Percentiles rank a stretch among this genome's conserved stretches.
phyloP scores from a whole-genome alignment of 1,140 invertebrate species.

The Agrilus planipennis region DNA sequence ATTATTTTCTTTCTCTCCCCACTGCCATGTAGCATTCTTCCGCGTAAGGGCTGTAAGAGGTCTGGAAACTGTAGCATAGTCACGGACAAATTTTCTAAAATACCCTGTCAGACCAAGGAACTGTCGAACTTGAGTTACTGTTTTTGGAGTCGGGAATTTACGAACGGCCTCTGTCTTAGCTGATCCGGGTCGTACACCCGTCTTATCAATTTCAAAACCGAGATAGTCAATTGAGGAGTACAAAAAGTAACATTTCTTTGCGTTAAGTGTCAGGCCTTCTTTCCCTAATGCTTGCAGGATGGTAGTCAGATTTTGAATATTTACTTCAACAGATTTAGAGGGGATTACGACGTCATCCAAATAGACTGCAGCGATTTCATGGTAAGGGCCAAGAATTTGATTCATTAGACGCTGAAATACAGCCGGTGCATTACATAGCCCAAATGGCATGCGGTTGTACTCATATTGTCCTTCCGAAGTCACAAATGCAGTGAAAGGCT shows the following conservation, averaged over 20 bases:
- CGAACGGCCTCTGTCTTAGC: constrained; percentile 20
- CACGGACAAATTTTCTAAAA: too few relatives aligned
- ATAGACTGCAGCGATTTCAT: constrained; percentile 19
- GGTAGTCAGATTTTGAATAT: constrained; percentile 13
- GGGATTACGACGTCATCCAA: constrained; percentile 23
- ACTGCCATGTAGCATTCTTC: too few relatives aligned
- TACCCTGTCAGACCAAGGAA: too few relatives aligned
- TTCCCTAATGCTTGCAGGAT: constrained; percentile 18
- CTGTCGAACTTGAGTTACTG: too few relatives aligned
- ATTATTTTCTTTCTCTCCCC: too few relatives aligned
- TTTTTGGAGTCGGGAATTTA: too few relatives aligned
- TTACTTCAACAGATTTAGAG: constrained; percentile 14
- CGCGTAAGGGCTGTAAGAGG: too few relatives aligned
- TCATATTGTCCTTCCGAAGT: constrained; percentile 24
- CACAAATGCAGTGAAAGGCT: constrained; percentile 20
- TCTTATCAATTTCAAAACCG: constrained; percentile 21
- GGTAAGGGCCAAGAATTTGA: constrained; percentile 16
- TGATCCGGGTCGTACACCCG: constrained; percentile 28
- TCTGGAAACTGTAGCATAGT: too few relatives aligned
- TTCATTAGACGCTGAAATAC: constrained; percentile 29
- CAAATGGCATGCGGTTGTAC: constrained; percentile 24
- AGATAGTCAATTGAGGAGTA: constrained; percentile 19
- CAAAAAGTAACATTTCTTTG: constrained; percentile 26
- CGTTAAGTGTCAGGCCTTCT: constrained; percentile 22
- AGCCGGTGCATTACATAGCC: constrained; percentile 25